Percentiles rank a stretch among this genome's conserved stretches.
These are phyloP conservation scores for Connochaetes taurinus DNA, from an alignment of 2,113 vertebrate species.

Conservation along the genomic window DNA sequence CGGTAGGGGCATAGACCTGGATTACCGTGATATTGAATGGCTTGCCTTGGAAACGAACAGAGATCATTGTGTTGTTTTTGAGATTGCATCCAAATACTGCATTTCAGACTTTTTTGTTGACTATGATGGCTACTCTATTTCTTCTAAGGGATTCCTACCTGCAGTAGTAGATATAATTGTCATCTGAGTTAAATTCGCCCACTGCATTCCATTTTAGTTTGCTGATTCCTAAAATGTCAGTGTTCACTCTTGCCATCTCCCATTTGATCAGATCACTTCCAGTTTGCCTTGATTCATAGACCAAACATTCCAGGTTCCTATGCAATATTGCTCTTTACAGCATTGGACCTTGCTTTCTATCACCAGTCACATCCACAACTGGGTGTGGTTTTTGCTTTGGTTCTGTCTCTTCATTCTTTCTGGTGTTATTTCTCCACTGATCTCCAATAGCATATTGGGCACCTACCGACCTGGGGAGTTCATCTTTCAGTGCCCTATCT, in stretches of 20 bases:
- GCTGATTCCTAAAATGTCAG: not conserved
- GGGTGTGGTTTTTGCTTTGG: not conserved
- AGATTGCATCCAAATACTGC: not conserved
- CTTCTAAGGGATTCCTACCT: not conserved
- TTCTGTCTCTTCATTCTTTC: not conserved
- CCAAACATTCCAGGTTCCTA: not conserved
- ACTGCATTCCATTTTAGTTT: not conserved
- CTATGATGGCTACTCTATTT: not conserved
- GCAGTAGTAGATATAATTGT: not conserved
- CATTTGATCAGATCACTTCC: not conserved
- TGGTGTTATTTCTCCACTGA: not conserved
- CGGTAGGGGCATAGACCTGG: not conserved
- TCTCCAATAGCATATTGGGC: not conserved
- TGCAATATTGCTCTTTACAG: not conserved
- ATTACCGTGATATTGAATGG: not conserved
- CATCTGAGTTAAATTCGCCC: not conserved
- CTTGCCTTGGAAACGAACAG: not conserved
- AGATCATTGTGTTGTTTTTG: not conserved
- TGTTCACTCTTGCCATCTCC: not conserved
- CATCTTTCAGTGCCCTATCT: not conserved
- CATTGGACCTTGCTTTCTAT: not conserved
- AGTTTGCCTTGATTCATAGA: not conserved
- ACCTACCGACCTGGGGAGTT: not conserved
- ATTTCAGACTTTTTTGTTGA: not conserved
- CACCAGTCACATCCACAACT: not conserved